Conservation (phyloP, 1,140 invertebrate genomes). For the Brachystomella parvula region DNA sequence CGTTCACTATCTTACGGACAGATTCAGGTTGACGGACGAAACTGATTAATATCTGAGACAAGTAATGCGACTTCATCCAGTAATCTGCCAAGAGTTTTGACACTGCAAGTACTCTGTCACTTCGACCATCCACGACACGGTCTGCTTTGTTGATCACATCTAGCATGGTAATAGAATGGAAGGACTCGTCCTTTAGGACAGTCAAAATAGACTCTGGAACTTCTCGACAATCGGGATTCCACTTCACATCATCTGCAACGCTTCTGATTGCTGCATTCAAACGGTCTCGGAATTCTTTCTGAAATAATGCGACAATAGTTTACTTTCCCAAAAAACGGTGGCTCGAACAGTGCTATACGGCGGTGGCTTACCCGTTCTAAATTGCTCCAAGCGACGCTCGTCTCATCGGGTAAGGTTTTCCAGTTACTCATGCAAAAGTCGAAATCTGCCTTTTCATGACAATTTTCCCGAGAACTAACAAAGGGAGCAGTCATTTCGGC, state of each 20-base stretch:
- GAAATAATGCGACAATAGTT: neutral
- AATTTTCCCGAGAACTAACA: neutral
- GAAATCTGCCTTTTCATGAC: neutral
- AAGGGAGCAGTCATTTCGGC: neutral
- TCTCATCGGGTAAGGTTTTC: neutral
- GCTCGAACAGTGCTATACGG: neutral
- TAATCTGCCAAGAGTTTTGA: neutral
- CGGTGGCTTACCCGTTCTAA: neutral
- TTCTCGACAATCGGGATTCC: neutral
- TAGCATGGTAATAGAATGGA: neutral
- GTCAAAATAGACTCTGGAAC: neutral
- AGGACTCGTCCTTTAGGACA: neutral
- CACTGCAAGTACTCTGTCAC: neutral
- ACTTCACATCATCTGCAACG: neutral
- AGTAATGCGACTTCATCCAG: neutral
- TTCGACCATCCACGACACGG: no score
- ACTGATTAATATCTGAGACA: neutral
- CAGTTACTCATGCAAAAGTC: neutral
- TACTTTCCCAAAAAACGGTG: neutral
- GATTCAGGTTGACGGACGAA: neutral
- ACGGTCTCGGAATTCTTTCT: neutral
- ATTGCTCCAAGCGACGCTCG: neutral
- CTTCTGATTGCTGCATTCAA: neutral
- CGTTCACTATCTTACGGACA: neutral
- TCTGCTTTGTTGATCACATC: neutral